Conservation (phyloP, 2,888 invertebrate genomes). For the Venusia cambrica region DNA sequence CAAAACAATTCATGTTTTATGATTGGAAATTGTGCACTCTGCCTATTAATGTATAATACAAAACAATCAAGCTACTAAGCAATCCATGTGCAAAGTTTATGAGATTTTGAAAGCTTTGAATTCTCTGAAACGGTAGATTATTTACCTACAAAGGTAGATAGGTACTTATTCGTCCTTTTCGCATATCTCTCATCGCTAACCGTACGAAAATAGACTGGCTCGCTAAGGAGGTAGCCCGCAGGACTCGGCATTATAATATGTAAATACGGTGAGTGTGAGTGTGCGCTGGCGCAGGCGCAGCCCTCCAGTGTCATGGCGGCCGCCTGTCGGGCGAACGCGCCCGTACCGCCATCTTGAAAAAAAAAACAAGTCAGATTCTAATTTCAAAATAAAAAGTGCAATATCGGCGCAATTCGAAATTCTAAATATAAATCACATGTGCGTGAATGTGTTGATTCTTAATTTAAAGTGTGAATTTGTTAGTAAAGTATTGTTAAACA, state of each 20-base stretch:
- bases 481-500: constrained; percentile 17
- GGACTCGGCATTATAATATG: constrained; percentile 65
- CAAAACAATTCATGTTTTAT: no score
- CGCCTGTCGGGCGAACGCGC: constrained; percentile 59
- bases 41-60: no score
- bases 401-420: constrained; percentile 12
- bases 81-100: no score
- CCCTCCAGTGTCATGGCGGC: constrained; percentile 68
- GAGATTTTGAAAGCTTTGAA: no score
- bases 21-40: no score
- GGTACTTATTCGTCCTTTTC: no score
- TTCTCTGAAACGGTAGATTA: no score
- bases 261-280: constrained; percentile 51
- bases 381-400: constrained; percentile 23
- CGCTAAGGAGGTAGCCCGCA: constrained; percentile 27
- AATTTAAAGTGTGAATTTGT: constrained; percentile 9
- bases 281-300: constrained; percentile 56
- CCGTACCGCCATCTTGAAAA: constrained; percentile 43
- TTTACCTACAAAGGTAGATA: no score
- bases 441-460: no score
- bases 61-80: no score
- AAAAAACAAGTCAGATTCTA: constrained; percentile 20
- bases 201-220: constrained; percentile 2
- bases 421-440: no score
- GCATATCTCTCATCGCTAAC: no score